Evolutionary conservation across 2,113 vertebrate species (phyloP).

Genomic region (Nothoprocta perdicaria): DNA sequence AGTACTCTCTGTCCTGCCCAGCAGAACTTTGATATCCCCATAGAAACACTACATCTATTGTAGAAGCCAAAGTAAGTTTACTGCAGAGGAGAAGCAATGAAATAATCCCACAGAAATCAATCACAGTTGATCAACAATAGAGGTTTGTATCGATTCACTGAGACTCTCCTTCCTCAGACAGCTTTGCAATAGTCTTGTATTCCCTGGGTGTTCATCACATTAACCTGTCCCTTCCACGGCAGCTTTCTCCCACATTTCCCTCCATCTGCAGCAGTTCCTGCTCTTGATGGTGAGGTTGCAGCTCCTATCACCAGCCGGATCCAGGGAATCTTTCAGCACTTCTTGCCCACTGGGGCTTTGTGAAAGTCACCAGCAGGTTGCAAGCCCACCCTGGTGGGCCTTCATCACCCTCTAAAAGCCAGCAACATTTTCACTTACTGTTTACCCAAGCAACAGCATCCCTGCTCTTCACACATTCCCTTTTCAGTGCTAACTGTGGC

Average conservation of each 20-base stretch:
- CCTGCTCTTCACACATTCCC: not conserved
- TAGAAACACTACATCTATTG: not conserved
- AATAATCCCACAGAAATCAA: not conserved
- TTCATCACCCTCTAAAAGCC: not conserved
- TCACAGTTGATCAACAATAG: not conserved
- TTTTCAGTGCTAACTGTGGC: not conserved
- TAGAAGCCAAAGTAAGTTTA: not conserved
- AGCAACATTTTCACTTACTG: fast-evolving
- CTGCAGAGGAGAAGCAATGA: not conserved
- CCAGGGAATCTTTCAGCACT: conserved; percentile 1
- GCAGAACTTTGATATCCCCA: not conserved
- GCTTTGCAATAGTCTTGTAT: not conserved
- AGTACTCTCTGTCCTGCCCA: not conserved
- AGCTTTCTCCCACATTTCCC: not conserved
- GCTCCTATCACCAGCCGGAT: conserved; percentile 7
- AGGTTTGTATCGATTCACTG: not conserved
- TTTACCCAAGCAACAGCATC: not conserved
- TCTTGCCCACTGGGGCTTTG: conserved; percentile 15
- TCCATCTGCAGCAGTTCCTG: not conserved
- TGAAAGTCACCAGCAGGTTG: conserved; percentile 43
- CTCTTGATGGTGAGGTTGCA: not conserved
- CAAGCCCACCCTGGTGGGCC: not conserved
- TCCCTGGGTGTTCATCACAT: fast-evolving
- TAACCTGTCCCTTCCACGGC: not conserved
- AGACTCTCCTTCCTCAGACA: not conserved